Base-by-base conservation (phyloP, 2,888 invertebrate species). In the Erannis defoliaria region DNA sequence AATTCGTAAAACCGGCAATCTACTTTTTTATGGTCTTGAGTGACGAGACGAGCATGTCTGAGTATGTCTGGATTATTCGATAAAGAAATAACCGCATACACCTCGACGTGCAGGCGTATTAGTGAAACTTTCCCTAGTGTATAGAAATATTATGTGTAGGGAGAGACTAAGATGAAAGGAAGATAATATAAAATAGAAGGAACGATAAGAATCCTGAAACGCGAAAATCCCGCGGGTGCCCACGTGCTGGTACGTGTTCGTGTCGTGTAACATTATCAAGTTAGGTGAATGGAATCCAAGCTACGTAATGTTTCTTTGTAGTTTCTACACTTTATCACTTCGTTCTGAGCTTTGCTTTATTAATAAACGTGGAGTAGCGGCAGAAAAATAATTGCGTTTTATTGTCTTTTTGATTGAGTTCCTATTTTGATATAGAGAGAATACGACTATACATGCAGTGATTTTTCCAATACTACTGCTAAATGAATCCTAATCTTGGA, bases 191-290 rank as follows among this genome's bases (percentile, higher is more conserved):
- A 40, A 33, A 23, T 46, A n/a, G 53, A 53, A 54, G 40, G 59
- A 48, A 53, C 46, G 40, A 54, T 54, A 54, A 31, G 46, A 58
- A 58, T 51, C 37, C 46, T 46, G 58, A 59, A 38, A 59, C 14
- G 53, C 37, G 21, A 19, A 38, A 51, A 46, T 59, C 53, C 35
- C 59, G 35, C 14, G 46, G 48, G 53, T 35, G 38, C 26, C 38
- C 26, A 14, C 29, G 42, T 23, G 21, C 14, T 6, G 0, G 31
- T 45, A 12, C 29, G 21, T 53, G 16, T 19, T 53, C 21, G n/a
- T 56, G 4, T 31, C 31, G 31, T 38, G 46, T 40, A 49, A 43
- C 21, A 43, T 35, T 54, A 40, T 33, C 10, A 5, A 50, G 37
- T 26, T 40, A 29, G 48, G 42, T 46, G 38, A 21, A 21, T 19